phyloP scores from a whole-genome alignment of 1,140 invertebrate species.

The Conus betulinus region DNA sequence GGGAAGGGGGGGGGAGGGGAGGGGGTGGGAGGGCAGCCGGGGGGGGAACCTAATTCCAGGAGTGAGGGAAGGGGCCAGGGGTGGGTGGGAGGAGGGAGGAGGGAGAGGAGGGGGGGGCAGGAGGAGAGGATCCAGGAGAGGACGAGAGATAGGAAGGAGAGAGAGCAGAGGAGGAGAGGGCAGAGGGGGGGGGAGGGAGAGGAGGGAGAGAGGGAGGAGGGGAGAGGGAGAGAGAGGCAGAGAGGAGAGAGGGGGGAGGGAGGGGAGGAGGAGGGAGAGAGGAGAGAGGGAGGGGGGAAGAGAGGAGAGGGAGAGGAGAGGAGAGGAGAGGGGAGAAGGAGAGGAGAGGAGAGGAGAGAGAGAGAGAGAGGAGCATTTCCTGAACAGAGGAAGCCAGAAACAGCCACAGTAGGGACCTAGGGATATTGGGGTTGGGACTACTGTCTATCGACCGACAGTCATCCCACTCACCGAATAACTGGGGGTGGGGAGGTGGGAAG shows the following conservation, averaged over 20 bases:
- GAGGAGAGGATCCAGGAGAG: neutral
- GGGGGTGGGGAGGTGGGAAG: neutral
- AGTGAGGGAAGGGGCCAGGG: neutral
- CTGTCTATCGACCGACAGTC: no score
- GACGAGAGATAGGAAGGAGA: neutral
- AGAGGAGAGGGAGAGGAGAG: no score
- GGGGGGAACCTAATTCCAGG: no score
- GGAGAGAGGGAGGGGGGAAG: neutral
- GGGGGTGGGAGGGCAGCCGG: no score
- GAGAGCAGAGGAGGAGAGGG: no score
- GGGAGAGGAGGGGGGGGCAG: neutral
- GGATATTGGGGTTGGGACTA: no score
- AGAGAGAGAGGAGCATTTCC: neutral
- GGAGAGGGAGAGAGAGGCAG: constrained; percentile 4
- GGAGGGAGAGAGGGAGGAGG: neutral
- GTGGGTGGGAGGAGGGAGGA: neutral
- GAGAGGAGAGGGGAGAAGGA: no score
- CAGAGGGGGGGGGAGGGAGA: no score
- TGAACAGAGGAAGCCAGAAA: no score
- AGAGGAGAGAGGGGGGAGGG: neutral
- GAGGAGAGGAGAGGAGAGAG: no score
- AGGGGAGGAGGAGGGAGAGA: neutral
- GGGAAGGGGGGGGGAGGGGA: no score
- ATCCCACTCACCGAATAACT: neutral
- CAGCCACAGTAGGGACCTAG: no score